Conservation (phyloP, 2,113 vertebrate species). For the Isurus oxyrinchus region DNA sequence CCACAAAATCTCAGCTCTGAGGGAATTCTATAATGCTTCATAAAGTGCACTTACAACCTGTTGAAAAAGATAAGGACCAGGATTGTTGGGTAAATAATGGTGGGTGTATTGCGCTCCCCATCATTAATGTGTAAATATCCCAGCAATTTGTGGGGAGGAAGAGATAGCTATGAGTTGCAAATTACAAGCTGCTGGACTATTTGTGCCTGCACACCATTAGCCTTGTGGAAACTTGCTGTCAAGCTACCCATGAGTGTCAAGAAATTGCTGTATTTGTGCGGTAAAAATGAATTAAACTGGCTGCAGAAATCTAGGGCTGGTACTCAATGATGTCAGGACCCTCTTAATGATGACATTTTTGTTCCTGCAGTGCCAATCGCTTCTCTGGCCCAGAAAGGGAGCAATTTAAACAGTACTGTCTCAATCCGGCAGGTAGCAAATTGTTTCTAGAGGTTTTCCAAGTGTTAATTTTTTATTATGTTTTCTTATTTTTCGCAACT, state of each 20-base stretch:
- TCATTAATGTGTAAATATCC: background rate
- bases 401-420: background rate
- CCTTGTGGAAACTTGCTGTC: background rate
- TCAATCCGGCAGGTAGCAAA: background rate
- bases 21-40: background rate
- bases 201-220: background rate
- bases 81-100: background rate
- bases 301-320: background rate
- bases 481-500: background rate
- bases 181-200: background rate
- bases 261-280: background rate
- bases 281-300: background rate
- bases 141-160: background rate
- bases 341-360: background rate
- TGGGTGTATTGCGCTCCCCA: background rate
- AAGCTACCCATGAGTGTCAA: background rate
- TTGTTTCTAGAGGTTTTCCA: background rate
- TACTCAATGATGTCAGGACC: background rate
- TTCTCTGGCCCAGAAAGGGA: background rate
- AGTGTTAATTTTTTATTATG: background rate
- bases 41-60: background rate
- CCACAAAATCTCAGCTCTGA: background rate
- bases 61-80: background rate
- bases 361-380: background rate
- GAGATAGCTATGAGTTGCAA: background rate